Percentiles rank a stretch among this genome's conserved stretches.
Conservation (phyloP, 2,797 vertebrate species). For the Neostethus bicornis region DNA sequence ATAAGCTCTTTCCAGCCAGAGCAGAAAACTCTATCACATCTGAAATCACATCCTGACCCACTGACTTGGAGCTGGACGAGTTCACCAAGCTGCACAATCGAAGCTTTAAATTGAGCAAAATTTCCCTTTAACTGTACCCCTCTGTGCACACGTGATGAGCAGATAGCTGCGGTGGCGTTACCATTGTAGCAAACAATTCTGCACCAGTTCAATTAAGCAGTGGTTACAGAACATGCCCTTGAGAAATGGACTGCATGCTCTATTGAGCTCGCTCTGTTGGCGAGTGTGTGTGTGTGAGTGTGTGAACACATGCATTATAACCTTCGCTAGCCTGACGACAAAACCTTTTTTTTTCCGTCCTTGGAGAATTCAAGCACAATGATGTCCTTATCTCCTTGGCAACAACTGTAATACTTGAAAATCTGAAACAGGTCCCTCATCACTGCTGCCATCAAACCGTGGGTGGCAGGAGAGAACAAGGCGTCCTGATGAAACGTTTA, state of each 20-base stretch:
- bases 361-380: conserved; percentile 78
- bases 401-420: conserved; percentile 79
- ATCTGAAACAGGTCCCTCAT: conserved; percentile 75
- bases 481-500: conserved; percentile 63
- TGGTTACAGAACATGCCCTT: conserved; percentile 74
- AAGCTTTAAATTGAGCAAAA: conserved; percentile 29
- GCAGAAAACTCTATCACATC: conserved; percentile 27
- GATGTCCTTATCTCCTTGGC: conserved; percentile 79
- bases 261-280: conserved; percentile 49
- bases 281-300: conserved; percentile 19
- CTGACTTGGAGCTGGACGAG: conserved; percentile 10
- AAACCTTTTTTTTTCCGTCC: conserved; percentile 71
- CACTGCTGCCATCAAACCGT: conserved; percentile 74
- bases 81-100: conserved; percentile 14
- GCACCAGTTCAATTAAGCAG: conserved; percentile 69
- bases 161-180: conserved; percentile 46
- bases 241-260: conserved; percentile 74
- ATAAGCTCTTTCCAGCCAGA: conserved; percentile 17
- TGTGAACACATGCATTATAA: conserved; percentile 54
- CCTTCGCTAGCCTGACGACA: conserved; percentile 68
- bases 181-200: conserved; percentile 64
- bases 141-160: conserved; percentile 45
- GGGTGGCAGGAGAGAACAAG: conserved; percentile 63
- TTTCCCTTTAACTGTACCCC: conserved; percentile 45
- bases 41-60: conserved; percentile 22